phyloP scores from a whole-genome alignment of 2,888 invertebrate species.

The Sicus ferrugineus region DNA sequence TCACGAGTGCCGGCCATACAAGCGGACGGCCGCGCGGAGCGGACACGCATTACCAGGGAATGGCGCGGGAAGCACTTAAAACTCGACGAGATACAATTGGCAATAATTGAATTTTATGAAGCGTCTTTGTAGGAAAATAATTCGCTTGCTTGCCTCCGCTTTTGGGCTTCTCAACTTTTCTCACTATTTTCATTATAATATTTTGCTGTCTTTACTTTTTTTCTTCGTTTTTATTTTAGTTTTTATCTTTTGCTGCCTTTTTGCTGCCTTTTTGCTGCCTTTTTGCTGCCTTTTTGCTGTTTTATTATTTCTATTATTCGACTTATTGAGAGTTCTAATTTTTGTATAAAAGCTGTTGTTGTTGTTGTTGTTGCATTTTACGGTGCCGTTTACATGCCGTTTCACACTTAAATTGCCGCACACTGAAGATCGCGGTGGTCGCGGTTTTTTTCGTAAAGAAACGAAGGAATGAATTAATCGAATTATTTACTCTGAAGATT shows the following conservation, averaged over 20 bases:
- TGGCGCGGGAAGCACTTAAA: conserved; percentile 28
- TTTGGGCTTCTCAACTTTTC: conserved; percentile 6
- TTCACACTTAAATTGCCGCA: neutral
- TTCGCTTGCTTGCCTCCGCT: neutral
- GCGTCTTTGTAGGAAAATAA: neutral
- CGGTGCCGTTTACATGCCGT: too few relatives aligned
- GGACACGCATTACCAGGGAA: neutral
- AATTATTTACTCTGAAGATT: too few relatives aligned
- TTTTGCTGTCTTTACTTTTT: neutral
- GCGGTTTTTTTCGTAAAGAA: too few relatives aligned
- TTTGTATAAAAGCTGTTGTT: neutral
- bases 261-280: conserved; percentile 2
- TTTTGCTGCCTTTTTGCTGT: too few relatives aligned
- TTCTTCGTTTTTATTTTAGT: neutral
- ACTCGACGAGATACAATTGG: conserved; percentile 36
- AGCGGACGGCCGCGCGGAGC: neutral
- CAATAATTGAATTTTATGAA: conserved; percentile 30
- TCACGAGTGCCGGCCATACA: neutral
- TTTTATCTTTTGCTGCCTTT: neutral
- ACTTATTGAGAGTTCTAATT: neutral
- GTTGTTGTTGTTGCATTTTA: neutral
- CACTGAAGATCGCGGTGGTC: too few relatives aligned
- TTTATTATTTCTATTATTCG: neutral
- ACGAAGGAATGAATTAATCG: too few relatives aligned
- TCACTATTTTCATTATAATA: conserved; percentile 11